These are phyloP conservation scores for Zalophus californianus DNA, from an alignment of 2,797 vertebrate genomes.

Conservation along the genomic window DNA sequence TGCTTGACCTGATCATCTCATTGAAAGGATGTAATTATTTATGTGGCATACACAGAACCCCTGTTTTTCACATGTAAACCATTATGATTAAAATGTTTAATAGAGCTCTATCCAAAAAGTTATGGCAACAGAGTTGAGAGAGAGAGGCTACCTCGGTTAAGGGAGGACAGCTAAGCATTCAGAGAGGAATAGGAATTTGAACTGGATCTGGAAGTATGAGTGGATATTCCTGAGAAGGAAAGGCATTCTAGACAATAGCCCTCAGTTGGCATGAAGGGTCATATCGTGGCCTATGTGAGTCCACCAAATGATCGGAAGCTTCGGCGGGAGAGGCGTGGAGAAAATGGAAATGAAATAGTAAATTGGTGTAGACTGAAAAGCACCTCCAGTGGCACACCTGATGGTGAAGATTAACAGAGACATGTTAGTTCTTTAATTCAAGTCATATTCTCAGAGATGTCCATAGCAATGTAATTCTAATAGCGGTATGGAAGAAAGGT, in stretches of 20 bases:
- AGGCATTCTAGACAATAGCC: neutral
- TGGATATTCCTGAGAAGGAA: neutral
- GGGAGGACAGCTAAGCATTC: neutral
- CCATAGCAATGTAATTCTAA: neutral
- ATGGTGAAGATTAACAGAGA: neutral
- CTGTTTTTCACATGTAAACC: neutral
- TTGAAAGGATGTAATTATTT: conserved; percentile 39
- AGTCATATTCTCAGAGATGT: neutral
- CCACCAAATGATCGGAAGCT: neutral
- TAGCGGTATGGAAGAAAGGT: neutral
- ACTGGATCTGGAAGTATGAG: neutral
- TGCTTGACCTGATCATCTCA: neutral
- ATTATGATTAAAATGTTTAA: conserved; percentile 11
- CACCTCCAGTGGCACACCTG: neutral
- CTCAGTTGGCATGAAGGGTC: neutral
- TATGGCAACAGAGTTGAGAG: neutral
- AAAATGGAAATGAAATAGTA: neutral
- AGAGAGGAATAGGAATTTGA: neutral
- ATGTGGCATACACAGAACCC: neutral
- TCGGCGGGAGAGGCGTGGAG: neutral
- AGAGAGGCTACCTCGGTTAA: neutral
- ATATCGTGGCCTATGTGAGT: neutral
- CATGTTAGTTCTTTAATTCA: neutral
- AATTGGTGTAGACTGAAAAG: neutral
- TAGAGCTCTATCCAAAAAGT: neutral